These are phyloP conservation scores for Ciconia boyciana DNA, from an alignment of 2,113 vertebrate species.

Conservation along the genomic window DNA sequence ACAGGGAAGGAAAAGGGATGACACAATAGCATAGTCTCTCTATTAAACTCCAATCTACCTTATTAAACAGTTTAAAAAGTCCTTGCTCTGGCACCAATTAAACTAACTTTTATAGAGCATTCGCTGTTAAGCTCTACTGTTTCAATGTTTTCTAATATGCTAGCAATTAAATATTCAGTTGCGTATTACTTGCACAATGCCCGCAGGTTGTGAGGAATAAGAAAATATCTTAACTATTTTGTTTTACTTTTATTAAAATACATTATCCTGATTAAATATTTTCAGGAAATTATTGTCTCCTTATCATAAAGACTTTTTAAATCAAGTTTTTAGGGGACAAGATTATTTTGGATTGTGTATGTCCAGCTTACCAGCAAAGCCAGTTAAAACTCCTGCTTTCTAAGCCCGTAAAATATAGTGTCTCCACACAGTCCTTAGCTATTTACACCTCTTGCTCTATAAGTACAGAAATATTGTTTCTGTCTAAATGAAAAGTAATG, in stretches of 20 bases:
- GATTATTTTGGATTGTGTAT: neutral
- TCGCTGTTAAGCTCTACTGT: neutral
- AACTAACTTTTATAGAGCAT: neutral
- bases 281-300: neutral
- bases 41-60: neutral
- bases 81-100: neutral
- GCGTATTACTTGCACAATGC: neutral
- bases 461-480: neutral
- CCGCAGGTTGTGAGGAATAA: neutral
- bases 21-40: neutral
- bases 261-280: neutral
- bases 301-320: neutral
- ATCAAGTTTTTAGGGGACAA: neutral
- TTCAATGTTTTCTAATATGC: neutral
- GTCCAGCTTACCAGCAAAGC: neutral
- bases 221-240: neutral
- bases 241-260: neutral
- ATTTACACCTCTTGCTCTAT: rapidly evolving
- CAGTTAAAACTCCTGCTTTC: neutral
- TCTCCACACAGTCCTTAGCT: neutral
- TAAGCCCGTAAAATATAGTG: neutral
- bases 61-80: neutral
- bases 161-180: neutral
- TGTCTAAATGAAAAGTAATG: neutral
- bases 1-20: neutral